Evolutionary conservation across 2,113 vertebrate genomes (phyloP).

Genomic region (Lampris megalopsis): DNA sequence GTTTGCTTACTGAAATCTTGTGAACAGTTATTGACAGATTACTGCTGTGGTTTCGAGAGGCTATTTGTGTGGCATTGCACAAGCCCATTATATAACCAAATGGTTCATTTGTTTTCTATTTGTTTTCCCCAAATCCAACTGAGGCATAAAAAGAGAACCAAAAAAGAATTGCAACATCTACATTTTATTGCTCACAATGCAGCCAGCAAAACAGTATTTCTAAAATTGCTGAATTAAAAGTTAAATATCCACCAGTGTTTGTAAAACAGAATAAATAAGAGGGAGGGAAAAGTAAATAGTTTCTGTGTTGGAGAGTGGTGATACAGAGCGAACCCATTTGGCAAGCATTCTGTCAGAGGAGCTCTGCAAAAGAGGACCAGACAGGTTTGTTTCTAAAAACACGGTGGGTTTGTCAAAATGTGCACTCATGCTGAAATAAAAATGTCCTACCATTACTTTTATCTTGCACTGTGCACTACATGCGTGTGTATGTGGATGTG

Average conservation of each 20-base stretch:
- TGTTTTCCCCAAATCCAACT: background rate
- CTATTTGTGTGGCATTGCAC: background rate
- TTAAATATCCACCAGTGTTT: background rate
- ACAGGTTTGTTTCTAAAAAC: background rate
- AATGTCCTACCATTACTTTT: background rate
- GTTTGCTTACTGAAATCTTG: background rate
- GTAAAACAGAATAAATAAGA: background rate
- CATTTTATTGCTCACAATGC: background rate
- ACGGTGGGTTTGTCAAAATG: background rate
- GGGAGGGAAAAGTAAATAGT: background rate
- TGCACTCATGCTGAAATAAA: background rate
- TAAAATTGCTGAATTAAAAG: slow-evolving; percentile 13
- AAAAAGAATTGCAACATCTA: background rate
- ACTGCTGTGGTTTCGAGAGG: background rate
- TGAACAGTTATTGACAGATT: background rate
- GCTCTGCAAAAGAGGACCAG: background rate
- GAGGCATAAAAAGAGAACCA: background rate
- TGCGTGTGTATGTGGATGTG: slow-evolving; percentile 3
- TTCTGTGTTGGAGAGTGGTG: background rate
- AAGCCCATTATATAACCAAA: slow-evolving; percentile 7
- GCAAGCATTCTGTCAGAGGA: background rate
- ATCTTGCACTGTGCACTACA: background rate
- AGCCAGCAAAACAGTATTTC: background rate
- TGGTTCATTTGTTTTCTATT: background rate
- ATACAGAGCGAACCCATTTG: background rate